Evolutionary conservation across 2,113 vertebrate species (phyloP).

Genomic region (Macrotis lagotis): DNA sequence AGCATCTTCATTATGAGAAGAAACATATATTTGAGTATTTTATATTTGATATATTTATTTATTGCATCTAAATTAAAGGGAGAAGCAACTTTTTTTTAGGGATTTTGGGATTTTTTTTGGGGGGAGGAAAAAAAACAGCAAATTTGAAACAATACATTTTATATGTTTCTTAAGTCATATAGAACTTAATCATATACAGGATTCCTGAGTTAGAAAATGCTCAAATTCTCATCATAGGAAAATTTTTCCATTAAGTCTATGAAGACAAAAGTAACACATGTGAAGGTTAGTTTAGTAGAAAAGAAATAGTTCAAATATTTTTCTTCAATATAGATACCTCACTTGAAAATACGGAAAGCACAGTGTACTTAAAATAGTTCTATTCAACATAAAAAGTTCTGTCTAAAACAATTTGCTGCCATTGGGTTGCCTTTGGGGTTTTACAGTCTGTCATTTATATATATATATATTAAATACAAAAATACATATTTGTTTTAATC

Average conservation of each 20-base stretch:
- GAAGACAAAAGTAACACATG: slow-evolving; percentile 76
- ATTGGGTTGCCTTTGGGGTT: slow-evolving; percentile 75
- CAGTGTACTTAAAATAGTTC: slow-evolving; percentile 81
- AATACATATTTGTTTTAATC: slow-evolving; percentile 70
- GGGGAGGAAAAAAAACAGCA: slow-evolving; percentile 64
- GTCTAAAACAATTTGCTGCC: slow-evolving; percentile 74
- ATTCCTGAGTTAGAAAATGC: slow-evolving; percentile 77
- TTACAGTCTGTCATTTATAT: slow-evolving; percentile 54
- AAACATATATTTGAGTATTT: slow-evolving; percentile 69
- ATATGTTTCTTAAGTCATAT: slow-evolving; percentile 69
- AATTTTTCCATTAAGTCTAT: slow-evolving; percentile 82
- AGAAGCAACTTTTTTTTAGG: slow-evolving; percentile 20
- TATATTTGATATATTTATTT: slow-evolving; percentile 31
- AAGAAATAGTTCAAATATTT: slow-evolving; percentile 72
- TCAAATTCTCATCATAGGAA: slow-evolving; percentile 70
- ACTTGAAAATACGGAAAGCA: slow-evolving; percentile 84
- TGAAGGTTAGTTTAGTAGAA: slow-evolving; percentile 74
- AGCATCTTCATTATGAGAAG: slow-evolving; percentile 69
- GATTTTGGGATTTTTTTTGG: slow-evolving; percentile 26
- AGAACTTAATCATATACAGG: slow-evolving; percentile 58
- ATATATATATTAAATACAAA: not conserved
- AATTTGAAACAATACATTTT: slow-evolving; percentile 69
- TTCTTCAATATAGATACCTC: slow-evolving; percentile 85
- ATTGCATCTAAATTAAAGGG: slow-evolving; percentile 71
- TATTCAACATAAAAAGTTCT: slow-evolving; percentile 67